phyloP scores from a whole-genome alignment of 2,113 vertebrate species.

The Pelecanoides urinatrix region DNA sequence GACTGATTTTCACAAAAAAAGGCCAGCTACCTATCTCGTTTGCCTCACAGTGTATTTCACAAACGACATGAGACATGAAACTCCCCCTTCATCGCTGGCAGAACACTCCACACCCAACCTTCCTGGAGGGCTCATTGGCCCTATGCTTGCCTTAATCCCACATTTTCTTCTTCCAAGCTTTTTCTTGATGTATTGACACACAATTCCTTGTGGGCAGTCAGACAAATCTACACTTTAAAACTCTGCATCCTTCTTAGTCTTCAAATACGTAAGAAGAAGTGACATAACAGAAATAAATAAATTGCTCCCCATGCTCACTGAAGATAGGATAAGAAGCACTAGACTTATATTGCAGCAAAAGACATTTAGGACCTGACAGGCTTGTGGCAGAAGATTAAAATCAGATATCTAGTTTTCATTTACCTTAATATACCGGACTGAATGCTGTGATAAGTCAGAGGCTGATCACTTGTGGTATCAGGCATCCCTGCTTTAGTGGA shows the following conservation, averaged over 20 bases:
- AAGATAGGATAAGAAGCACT: neutral
- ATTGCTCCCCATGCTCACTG: neutral
- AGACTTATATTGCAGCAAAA: neutral
- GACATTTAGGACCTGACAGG: neutral
- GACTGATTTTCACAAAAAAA: neutral
- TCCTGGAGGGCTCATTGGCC: neutral
- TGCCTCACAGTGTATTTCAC: neutral
- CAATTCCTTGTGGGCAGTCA: neutral
- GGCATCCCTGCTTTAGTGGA: neutral
- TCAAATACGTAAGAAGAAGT: neutral
- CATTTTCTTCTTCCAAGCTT: neutral
- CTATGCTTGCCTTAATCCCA: neutral
- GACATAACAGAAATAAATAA: neutral
- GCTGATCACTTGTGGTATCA: neutral
- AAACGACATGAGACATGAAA: neutral
- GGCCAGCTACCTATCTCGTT: neutral
- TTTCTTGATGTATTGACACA: neutral
- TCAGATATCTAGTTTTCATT: conserved; percentile 9
- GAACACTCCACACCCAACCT: neutral
- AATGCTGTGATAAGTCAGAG: neutral
- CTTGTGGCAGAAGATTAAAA: conserved; percentile 15
- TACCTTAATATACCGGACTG: neutral
- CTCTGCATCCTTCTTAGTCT: neutral
- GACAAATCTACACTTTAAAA: neutral
- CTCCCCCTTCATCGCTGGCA: neutral